phyloP scores from a whole-genome alignment of 2,888 invertebrate species.

The Hypena proboscidalis region DNA sequence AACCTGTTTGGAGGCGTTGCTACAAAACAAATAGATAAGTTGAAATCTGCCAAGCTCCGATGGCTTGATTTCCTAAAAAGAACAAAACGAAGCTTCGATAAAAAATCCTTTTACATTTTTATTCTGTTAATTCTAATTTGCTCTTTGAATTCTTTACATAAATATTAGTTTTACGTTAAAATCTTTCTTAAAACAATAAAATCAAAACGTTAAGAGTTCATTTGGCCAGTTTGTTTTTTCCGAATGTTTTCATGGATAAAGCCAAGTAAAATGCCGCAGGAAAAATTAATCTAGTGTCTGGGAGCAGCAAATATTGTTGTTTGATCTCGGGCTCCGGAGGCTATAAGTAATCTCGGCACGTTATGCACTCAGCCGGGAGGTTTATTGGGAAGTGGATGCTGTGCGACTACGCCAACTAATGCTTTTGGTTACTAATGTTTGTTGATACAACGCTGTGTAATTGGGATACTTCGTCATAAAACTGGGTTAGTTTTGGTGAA shows the following conservation, averaged over 20 bases:
- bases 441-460: conserved; percentile 40
- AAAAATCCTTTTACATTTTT: conserved; percentile 13
- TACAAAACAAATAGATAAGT: conserved; percentile 36
- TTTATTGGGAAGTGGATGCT: conserved; percentile 76
- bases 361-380: conserved; percentile 73
- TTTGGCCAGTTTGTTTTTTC: conserved; percentile 34
- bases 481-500: conserved; percentile 4
- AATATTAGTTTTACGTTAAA: conserved; percentile 10
- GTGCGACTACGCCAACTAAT: conserved; percentile 50
- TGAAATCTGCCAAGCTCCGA: conserved; percentile 25
- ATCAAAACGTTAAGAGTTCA: conserved; percentile 34
- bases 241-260: conserved; percentile 48
- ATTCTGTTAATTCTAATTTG: conserved; percentile 9
- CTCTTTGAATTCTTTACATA: conserved; percentile 12
- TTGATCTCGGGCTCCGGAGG: conserved; percentile 67
- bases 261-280: conserved; percentile 68
- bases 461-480: conserved; percentile 16
- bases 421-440: conserved; percentile 43
- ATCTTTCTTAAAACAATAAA: conserved; percentile 26
- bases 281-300: conserved; percentile 80
- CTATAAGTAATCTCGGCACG: conserved; percentile 80
- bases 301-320: conserved; percentile 79
- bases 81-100: neutral
- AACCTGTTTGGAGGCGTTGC: conserved; percentile 38
- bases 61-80: neutral